A percentile compares a stretch with the other conserved stretches of the same genome.
Conservation (phyloP, 2,113 vertebrate species). For the Carassius carassius region DNA sequence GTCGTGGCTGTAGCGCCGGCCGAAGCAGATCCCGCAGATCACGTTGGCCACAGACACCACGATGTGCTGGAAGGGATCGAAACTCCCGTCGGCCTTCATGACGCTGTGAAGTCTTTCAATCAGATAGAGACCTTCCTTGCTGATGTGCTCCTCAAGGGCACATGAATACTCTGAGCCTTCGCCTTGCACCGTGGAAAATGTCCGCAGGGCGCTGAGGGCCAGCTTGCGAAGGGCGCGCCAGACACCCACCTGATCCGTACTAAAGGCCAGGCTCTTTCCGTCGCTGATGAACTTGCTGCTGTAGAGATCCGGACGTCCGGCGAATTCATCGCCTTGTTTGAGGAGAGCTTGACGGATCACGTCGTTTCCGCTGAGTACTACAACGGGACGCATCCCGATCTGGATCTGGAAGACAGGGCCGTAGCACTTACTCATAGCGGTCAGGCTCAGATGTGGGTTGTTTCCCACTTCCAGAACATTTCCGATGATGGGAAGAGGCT, state of each 20-base stretch:
- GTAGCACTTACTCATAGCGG: conserved; percentile 78
- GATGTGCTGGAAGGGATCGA: conserved; percentile 81
- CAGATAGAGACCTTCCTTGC: conserved; percentile 77
- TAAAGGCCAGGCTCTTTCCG: conserved; percentile 81
- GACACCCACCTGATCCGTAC: conserved; percentile 67
- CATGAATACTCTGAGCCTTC: conserved; percentile 66
- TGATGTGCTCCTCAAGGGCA: conserved; percentile 79
- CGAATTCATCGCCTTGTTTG: conserved; percentile 85
- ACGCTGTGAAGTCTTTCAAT: conserved; percentile 68
- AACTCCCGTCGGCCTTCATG: conserved; percentile 73
- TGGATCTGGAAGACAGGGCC: conserved; percentile 84
- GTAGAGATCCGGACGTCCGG: conserved; percentile 82
- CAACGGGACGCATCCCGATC: conserved; percentile 84
- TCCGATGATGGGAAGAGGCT: conserved; percentile 82
- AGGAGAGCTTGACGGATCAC: conserved; percentile 84
- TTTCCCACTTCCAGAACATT: conserved; percentile 77
- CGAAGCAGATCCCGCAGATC: conserved; percentile 89
- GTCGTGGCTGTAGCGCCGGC: conserved; percentile 77
- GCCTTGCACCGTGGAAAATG: conserved; percentile 68
- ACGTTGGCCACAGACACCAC: conserved; percentile 87
- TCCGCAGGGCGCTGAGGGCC: conserved; percentile 78
- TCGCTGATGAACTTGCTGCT: conserved; percentile 70
- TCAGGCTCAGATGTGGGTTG: conserved; percentile 80
- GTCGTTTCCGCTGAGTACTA: conserved; percentile 83
- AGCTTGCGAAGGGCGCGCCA: conserved; percentile 78